Conservation (phyloP, 2,113 vertebrate species). For the Apteryx owenii region DNA sequence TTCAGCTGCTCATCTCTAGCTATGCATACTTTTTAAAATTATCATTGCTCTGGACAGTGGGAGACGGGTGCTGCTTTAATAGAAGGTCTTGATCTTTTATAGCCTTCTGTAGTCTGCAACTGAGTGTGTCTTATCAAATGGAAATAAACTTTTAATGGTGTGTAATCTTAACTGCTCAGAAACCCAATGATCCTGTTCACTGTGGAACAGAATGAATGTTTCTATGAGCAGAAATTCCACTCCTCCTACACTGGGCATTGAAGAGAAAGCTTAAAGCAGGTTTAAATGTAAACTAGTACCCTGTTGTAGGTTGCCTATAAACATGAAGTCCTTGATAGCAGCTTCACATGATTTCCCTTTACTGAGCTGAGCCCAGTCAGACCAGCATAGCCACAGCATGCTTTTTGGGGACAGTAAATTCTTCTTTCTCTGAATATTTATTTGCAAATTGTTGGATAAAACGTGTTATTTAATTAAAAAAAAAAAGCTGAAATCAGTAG, state of each 20-base stretch:
- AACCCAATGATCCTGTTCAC: background rate
- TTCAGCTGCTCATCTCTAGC: background rate
- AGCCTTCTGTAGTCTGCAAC: background rate
- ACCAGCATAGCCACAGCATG: background rate
- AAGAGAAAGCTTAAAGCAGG: constrained; percentile 3
- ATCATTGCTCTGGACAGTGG: background rate
- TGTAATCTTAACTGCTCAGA: background rate
- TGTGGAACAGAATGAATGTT: background rate
- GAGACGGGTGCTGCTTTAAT: background rate
- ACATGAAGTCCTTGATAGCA: background rate
- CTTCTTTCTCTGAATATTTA: background rate
- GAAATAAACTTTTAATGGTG: background rate
- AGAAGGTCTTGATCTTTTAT: background rate
- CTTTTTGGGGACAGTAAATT: background rate
- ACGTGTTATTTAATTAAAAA: background rate
- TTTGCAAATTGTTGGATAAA: background rate
- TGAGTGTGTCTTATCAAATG: background rate
- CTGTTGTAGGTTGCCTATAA: background rate
- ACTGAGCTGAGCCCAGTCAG: background rate
- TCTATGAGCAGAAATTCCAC: background rate
- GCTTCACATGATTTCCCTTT: background rate
- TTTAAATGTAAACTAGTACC: background rate
- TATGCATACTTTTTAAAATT: background rate
- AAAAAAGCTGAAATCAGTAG: background rate
- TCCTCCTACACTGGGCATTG: background rate